These are phyloP conservation scores for Sebastes nivosus DNA, from an alignment of 2,797 vertebrate genomes.

Conservation along the genomic window DNA sequence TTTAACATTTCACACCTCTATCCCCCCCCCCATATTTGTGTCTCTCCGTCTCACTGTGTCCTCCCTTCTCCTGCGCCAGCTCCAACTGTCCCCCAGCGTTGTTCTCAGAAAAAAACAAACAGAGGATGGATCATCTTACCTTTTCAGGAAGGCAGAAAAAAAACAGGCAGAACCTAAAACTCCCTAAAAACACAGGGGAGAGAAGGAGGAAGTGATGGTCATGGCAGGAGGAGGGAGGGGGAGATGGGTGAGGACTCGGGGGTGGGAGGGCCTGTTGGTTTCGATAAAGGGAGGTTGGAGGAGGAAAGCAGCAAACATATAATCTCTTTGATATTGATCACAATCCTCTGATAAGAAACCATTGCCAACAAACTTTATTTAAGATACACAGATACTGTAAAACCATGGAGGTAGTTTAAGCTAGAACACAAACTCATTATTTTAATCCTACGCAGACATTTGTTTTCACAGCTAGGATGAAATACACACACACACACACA, in stretches of 20 bases:
- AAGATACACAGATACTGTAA: background rate
- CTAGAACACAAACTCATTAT: background rate
- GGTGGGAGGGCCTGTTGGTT: background rate
- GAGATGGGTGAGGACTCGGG: background rate
- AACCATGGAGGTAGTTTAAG: background rate
- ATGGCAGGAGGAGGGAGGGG: background rate
- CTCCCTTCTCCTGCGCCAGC: constrained; percentile 29
- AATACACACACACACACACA: background rate
- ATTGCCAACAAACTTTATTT: background rate
- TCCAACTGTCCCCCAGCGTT: constrained; percentile 65
- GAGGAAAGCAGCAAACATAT: constrained; percentile 1
- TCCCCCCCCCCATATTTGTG: background rate
- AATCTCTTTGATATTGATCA: constrained; percentile 5
- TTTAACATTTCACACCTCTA: constrained; percentile 16
- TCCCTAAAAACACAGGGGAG: constrained; percentile 67
- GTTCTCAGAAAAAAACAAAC: constrained; percentile 61
- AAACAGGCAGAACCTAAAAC: constrained; percentile 73
- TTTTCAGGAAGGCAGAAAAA: constrained; percentile 73
- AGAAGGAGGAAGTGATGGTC: constrained; percentile 51
- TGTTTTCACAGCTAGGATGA: background rate
- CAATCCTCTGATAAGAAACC: background rate
- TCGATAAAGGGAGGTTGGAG: constrained; percentile 10
- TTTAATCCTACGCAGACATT: background rate
- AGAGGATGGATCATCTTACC: constrained; percentile 79
- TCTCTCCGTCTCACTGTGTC: constrained; percentile 24